Base-by-base conservation (phyloP, 2,797 vertebrate genomes). In the Enteromius paludinosus region DNA sequence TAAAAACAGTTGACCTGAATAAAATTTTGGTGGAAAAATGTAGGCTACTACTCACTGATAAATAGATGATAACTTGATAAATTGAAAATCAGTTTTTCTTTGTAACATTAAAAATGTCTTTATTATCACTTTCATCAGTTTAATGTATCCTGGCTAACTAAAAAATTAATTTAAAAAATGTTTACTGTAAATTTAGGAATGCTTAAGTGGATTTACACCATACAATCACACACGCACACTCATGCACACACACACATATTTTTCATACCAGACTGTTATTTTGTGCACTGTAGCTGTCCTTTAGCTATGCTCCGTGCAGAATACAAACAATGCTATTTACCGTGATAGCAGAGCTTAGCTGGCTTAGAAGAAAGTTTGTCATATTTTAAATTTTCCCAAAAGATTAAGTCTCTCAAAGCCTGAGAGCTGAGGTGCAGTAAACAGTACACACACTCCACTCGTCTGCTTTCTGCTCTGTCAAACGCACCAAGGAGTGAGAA, bases 381-480 rank as follows among this genome's bases (percentile, higher is more conserved):
- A 75, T 82, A 56, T 75, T 82, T 82, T 1, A 56, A 3, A 66
- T 82, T 54, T 82, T 82, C 45, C 30, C 72, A 74, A 64, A 80
- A 74, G 71, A 81, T 74, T 73, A 81, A 38, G 56, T 72, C 47
- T 72, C 61, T 73, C 25, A 23, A 43, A 66, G 23, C 8, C 23
- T 74, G 70, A 54, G 33, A 54, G 70, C 33, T 74, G 18, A 75
- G 62, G 80, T 66, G 64, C 25, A 25, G 72, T 66, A 59, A 54
- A 56, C 62, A 71, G 41, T 45, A 54, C 38, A 72, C 15, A 75
- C 9, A 28, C 61, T 56, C 33, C 15, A 56, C 49, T 68, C 49
- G 54, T 76, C 72, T 47, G 72, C 8, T 30, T 79, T 66, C 30
- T 49, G 56, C 30, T 78, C 30, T 81, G 65, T 20, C 4, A 49